phyloP scores from a whole-genome alignment of 2,888 invertebrate species.

The Copidosoma aretas region DNA sequence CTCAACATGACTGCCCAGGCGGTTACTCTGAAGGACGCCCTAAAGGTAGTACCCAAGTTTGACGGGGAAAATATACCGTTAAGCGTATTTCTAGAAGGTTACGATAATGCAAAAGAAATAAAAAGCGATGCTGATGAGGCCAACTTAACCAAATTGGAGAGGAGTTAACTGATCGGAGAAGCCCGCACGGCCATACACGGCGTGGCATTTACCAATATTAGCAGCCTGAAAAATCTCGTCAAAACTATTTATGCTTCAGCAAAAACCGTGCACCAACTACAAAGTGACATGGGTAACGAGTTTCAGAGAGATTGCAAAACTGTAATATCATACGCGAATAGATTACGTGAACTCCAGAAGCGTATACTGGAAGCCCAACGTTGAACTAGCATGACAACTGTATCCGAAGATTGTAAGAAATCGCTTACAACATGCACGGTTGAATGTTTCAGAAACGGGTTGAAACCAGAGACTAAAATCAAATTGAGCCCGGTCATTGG shows the following conservation, averaged over 20 bases:
- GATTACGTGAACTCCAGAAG: not conserved
- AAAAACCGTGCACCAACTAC: constrained; percentile 14
- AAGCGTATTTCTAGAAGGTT: constrained; percentile 14
- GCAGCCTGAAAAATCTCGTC: constrained; percentile 3
- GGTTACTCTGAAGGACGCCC: constrained; percentile 29
- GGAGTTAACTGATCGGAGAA: constrained; percentile 13
- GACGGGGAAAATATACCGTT: constrained; percentile 20
- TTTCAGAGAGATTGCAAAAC: constrained; percentile 17
- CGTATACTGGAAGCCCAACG: constrained; percentile 5
- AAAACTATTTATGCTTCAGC: constrained; percentile 15
- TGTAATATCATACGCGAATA: constrained; percentile 6
- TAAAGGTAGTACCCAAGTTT: constrained; percentile 26
- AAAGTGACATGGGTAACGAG: constrained; percentile 16
- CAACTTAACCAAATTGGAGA: constrained; percentile 11
- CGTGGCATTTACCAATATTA: not conserved
- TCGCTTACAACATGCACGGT: too few species aligned
- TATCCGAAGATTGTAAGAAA: too few species aligned
- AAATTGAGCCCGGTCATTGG: too few species aligned
- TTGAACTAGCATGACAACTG: too few species aligned
- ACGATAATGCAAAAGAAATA: not conserved
- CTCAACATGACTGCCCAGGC: constrained; percentile 2
- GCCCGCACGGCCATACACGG: constrained; percentile 9
- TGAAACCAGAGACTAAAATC: too few species aligned
- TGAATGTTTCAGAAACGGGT: too few species aligned
- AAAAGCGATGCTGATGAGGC: not conserved